Conservation (phyloP, 2,113 vertebrate species). For the Rissa tridactyla region DNA sequence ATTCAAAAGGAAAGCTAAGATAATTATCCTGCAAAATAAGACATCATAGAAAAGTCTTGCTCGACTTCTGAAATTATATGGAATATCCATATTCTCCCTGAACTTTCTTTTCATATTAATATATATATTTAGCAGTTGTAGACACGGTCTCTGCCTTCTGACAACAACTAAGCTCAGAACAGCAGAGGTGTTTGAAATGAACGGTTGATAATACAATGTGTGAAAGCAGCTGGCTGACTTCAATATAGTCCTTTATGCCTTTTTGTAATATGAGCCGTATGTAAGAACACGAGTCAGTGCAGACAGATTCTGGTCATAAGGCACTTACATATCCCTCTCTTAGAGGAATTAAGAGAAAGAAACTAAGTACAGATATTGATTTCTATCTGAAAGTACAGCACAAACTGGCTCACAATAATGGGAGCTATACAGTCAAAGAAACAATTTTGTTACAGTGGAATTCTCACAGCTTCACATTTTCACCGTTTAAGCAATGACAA, state of each 20-base stretch:
- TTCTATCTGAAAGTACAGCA: neutral
- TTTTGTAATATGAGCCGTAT: neutral
- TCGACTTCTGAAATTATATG: neutral
- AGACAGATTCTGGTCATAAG: neutral
- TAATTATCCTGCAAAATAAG: neutral
- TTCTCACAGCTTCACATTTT: neutral
- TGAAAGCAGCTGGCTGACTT: neutral
- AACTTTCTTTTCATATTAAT: neutral
- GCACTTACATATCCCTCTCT: neutral
- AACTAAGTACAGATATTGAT: neutral
- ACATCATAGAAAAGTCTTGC: neutral
- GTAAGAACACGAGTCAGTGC: neutral
- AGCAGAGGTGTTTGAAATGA: neutral
- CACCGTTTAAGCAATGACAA: neutral
- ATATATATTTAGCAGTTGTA: neutral
- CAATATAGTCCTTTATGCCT: neutral
- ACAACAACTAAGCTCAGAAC: neutral
- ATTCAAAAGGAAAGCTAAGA: neutral
- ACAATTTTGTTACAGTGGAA: neutral
- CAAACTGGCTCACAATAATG: neutral
- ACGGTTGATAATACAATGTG: accelerated
- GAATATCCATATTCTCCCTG: neutral
- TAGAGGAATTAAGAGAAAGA: neutral
- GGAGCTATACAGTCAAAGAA: neutral
- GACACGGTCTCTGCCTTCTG: neutral